These are phyloP conservation scores for Micromys minutus DNA, from an alignment of 2,113 vertebrate genomes.

Conservation along the genomic window DNA sequence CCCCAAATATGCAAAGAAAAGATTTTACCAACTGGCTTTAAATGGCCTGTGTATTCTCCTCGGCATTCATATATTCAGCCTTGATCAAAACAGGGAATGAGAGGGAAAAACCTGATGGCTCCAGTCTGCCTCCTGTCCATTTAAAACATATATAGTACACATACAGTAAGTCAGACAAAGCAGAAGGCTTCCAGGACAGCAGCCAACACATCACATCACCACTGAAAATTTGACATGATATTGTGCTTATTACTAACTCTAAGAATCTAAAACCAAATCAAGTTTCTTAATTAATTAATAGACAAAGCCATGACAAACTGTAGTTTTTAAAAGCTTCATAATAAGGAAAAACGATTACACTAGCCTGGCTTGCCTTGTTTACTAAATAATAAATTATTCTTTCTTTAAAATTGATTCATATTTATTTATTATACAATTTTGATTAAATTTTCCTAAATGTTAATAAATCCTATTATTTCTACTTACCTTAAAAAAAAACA, in stretches of 20 bases:
- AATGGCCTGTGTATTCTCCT: not conserved
- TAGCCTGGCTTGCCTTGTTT: not conserved
- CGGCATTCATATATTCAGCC: too few species aligned
- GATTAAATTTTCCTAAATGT: constrained; percentile 25
- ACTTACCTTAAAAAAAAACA: not conserved
- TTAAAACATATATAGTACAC: not conserved
- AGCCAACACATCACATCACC: not conserved
- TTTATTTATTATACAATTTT: not conserved
- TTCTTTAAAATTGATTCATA: constrained; percentile 41
- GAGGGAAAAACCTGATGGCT: not conserved
- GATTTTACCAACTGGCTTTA: rapidly evolving
- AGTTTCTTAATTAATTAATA: constrained; percentile 39
- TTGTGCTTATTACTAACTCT: constrained; percentile 17
- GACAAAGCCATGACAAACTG: constrained; percentile 5
- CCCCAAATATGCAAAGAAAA: not conserved
- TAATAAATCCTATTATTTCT: constrained; percentile 30
- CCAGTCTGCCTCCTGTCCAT: too few species aligned
- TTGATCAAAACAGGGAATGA: not conserved
- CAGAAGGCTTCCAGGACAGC: not conserved
- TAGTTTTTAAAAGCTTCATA: not conserved
- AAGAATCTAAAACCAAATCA: constrained; percentile 56
- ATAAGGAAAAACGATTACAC: not conserved
- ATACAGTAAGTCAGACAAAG: not conserved
- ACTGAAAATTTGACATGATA: constrained; percentile 7
- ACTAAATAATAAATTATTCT: constrained; percentile 34